Base-by-base conservation (phyloP, 1,140 invertebrate species). In the Nephotettix cincticeps region DNA sequence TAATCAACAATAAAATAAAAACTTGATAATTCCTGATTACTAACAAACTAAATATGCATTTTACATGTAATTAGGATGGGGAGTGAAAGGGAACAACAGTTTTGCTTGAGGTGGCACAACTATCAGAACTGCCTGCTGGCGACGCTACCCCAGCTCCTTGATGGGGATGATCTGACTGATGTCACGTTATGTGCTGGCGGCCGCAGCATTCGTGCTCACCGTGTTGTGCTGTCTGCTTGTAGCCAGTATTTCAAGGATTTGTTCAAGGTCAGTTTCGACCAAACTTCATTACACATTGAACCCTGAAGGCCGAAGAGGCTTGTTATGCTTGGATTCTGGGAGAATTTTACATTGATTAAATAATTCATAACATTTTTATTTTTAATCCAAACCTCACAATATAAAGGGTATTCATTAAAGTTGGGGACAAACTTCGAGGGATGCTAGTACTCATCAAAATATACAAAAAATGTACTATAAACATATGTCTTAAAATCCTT, bases 181-280 rank as follows among this genome's bases (percentile, higher is more conserved):
- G 92, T 96, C 17, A 96, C 94, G 17, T 83, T 97, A 29, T 93
- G 90, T 72, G 94, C 93, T 29, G 92, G 92, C 74, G 92, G 91
- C 13, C 86, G 88, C 67, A 89, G 87, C 51, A 81, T 97, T 64
- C 89, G 90, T 76, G 95, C 94, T 21, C 95, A 97, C 79, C 88
- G 89, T 77, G 87, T 97, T 40, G 91, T 97, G 61, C 84, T 97
- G 36, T 95, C 93, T 19, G 93, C 94, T 67, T 96, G 94, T 81
- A 96, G 93, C 82, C 90, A 92, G 73, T 97, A 96, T 83, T 97
- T 97, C 81, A 90, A 94, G 80, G 91, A 93, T 76, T 83, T 96
- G 68, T 95, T 96, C 80, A 92, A 92, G 86, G 91, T 90, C 80
- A 81, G 77, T 28, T 27, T 73, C 71, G 61, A 30, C 19, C 3